Evolutionary conservation across 2,113 vertebrate genomes (phyloP).

Genomic region (Mobula birostris): DNA sequence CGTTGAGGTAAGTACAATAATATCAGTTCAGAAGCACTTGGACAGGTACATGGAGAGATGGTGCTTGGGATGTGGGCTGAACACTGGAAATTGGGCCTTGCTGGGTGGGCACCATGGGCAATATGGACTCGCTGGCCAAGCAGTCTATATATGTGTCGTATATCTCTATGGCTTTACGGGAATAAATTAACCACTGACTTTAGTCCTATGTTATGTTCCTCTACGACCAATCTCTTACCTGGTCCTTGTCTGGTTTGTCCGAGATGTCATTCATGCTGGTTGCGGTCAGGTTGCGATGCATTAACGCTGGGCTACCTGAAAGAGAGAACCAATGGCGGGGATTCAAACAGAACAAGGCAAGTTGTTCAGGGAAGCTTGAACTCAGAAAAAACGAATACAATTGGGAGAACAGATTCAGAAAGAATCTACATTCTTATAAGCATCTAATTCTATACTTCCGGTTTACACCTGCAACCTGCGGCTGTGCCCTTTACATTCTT

Average conservation of each 20-base stretch:
- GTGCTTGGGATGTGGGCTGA: no score
- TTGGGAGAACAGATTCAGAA: neutral
- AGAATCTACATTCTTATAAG: neutral
- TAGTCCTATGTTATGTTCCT: no score
- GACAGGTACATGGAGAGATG: no score
- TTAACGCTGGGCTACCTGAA: conserved; percentile 58
- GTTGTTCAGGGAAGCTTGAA: neutral
- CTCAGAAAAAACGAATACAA: neutral
- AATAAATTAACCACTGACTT: no score
- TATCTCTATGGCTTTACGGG: no score
- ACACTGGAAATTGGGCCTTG: no score
- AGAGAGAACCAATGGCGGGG: neutral
- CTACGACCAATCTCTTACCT: conserved; percentile 55
- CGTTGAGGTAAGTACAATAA: no score
- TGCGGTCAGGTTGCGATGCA: conserved; percentile 80
- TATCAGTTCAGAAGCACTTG: no score
- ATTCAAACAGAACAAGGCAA: neutral
- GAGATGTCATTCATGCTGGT: conserved; percentile 91
- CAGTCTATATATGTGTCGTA: no score
- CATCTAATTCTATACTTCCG: neutral
- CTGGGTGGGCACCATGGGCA: no score
- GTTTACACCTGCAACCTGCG: neutral
- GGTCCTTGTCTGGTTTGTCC: conserved; percentile 93
- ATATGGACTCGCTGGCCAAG: no score
- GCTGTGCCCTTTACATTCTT: neutral